Percentiles rank a stretch among this genome's conserved stretches.
These are phyloP conservation scores for Acrobasis repandana DNA, from an alignment of 2,888 invertebrate genomes.

Conservation along the genomic window DNA sequence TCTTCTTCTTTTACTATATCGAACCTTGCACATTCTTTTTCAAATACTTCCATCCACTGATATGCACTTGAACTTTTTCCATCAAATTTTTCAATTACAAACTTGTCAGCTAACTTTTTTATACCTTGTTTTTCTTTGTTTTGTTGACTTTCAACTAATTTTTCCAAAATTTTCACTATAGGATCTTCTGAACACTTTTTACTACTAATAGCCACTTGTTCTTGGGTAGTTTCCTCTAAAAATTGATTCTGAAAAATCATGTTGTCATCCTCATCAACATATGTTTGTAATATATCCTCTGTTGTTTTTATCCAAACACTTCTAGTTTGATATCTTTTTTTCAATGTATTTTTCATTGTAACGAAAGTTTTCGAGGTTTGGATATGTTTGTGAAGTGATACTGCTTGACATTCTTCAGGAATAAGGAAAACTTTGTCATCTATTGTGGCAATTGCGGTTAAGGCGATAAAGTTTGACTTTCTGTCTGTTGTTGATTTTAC, in stretches of 20 bases:
- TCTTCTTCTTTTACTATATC: not conserved
- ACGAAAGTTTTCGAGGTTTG: too few relatives aligned
- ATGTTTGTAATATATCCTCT: not conserved
- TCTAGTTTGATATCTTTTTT: not conserved
- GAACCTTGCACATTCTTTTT: not conserved
- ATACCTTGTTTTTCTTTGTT: not conserved
- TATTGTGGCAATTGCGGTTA: not conserved
- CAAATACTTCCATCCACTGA: not conserved
- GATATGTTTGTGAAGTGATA: not conserved
- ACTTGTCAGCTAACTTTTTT: not conserved
- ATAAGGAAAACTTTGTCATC: not conserved
- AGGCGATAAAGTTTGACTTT: not conserved
- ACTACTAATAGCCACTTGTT: not conserved
- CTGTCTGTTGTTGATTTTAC: not conserved
- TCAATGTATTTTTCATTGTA: not conserved
- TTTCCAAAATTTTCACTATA: not conserved
- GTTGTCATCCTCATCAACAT: not conserved
- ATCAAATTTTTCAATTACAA: slow-evolving; percentile 1
- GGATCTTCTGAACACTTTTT: too few relatives aligned
- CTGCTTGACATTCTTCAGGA: not conserved
- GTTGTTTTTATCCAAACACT: slow-evolving; percentile 1
- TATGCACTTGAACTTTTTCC: not conserved
- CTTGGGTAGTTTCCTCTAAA: not conserved
- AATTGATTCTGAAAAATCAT: not conserved
- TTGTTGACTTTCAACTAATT: not conserved